A percentile compares a stretch with the other conserved stretches of the same genome.
These are phyloP conservation scores for Anarhynchus alexandrinus DNA, from an alignment of 2,113 vertebrate species.

Conservation along the genomic window DNA sequence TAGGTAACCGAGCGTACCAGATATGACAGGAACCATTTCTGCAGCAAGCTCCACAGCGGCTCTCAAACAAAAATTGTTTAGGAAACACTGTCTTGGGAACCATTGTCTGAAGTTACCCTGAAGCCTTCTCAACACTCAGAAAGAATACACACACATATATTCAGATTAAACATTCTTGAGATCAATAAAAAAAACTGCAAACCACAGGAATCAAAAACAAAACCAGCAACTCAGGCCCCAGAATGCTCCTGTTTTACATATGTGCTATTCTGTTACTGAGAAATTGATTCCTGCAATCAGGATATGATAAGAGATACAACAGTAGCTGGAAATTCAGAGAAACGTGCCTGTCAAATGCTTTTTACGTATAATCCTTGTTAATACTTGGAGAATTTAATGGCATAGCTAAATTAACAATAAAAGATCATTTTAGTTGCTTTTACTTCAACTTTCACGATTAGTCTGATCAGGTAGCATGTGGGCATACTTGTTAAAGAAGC, in stretches of 20 bases:
- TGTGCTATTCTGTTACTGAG: neutral
- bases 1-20: neutral
- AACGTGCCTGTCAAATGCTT: neutral
- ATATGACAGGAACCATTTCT: neutral
- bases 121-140: neutral
- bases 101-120: neutral
- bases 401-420: neutral
- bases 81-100: neutral
- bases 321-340: neutral
- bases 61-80: neutral
- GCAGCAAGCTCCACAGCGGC: neutral
- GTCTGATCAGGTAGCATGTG: neutral
- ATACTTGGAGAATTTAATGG: neutral
- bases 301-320: neutral
- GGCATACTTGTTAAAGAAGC: neutral
- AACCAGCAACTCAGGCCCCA: neutral
- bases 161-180: neutral
- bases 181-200: neutral
- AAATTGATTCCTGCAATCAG: neutral
- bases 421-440: neutral
- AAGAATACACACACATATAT: neutral
- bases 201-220: neutral
- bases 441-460: neutral
- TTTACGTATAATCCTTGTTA: neutral
- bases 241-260: neutral